Evolutionary conservation across 2,797 vertebrate species (phyloP).

Genomic region (Petrocephalus sullivani): DNA sequence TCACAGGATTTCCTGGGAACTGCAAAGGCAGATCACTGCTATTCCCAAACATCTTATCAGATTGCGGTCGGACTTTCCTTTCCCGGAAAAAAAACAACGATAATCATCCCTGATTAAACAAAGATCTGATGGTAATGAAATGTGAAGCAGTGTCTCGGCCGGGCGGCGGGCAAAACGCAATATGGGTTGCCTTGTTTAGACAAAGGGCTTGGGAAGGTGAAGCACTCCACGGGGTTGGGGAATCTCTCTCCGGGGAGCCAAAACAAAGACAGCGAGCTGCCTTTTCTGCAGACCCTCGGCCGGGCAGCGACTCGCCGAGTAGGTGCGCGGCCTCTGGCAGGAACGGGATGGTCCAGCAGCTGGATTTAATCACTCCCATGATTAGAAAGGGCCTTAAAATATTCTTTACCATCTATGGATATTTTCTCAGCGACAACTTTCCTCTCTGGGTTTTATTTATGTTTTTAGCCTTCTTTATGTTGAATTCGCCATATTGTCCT

Average conservation of each 20-base stretch:
- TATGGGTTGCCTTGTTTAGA: not conserved
- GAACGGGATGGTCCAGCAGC: not conserved
- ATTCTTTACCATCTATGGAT: not conserved
- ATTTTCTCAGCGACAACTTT: not conserved
- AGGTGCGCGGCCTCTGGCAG: not conserved
- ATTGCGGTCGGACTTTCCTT: not conserved
- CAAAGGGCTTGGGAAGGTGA: not conserved
- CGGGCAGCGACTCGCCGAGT: constrained; percentile 18
- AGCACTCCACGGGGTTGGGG: not conserved
- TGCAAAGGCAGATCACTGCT: not conserved
- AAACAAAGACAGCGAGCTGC: constrained; percentile 17
- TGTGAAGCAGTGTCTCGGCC: constrained; percentile 23
- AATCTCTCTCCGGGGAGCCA: not conserved
- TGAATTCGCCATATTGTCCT: not conserved
- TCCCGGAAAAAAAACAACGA: not conserved
- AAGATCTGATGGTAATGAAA: constrained; percentile 16
- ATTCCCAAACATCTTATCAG: not conserved
- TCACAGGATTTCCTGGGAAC: not conserved
- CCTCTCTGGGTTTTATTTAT: not conserved
- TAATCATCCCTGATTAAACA: not conserved
- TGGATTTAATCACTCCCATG: not conserved
- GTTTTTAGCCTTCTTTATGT: not conserved
- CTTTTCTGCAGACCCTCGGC: not conserved
- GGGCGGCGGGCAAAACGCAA: not conserved
- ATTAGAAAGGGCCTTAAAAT: not conserved